A percentile compares a stretch with the other conserved stretches of the same genome.
Conservation (phyloP, 2,113 vertebrate genomes). For the Raja brachyura region DNA sequence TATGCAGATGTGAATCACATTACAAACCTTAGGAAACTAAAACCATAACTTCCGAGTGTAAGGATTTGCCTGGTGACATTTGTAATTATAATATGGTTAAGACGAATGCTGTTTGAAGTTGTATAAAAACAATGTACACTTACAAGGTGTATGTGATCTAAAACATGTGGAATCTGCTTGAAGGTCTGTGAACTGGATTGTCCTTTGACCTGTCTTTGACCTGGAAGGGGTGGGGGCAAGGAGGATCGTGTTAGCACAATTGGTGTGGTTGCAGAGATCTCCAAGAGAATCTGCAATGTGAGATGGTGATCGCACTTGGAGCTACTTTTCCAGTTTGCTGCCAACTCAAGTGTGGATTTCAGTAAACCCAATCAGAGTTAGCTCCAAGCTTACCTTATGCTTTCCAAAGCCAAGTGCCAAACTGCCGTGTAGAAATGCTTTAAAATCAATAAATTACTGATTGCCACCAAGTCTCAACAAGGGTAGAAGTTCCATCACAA, state of each 20-base stretch:
- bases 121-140: slow-evolving; percentile 31
- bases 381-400: neutral
- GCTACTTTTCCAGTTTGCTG: neutral
- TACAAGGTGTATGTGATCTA: slow-evolving; percentile 31
- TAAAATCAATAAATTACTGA: neutral
- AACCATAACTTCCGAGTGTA: slow-evolving; percentile 38
- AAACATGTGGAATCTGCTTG: slow-evolving; percentile 29
- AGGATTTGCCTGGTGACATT: slow-evolving; percentile 34
- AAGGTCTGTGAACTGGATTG: slow-evolving; percentile 26
- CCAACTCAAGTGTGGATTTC: neutral
- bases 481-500: too few relatives aligned
- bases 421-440: neutral
- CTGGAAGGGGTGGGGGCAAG: neutral
- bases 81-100: slow-evolving; percentile 31
- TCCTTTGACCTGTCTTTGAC: slow-evolving; percentile 21
- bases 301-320: neutral
- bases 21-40: slow-evolving; percentile 22
- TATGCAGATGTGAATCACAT: slow-evolving; percentile 36
- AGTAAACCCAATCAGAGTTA: neutral
- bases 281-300: neutral
- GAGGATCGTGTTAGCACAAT: neutral
- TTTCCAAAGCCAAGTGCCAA: neutral
- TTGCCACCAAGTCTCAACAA: too few relatives aligned
- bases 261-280: neutral
- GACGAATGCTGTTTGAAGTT: slow-evolving; percentile 32